A percentile compares a stretch with the other conserved stretches of the same genome.
Conservation (phyloP, 2,797 vertebrate genomes). For the Rhadinocentrus ornatus region DNA sequence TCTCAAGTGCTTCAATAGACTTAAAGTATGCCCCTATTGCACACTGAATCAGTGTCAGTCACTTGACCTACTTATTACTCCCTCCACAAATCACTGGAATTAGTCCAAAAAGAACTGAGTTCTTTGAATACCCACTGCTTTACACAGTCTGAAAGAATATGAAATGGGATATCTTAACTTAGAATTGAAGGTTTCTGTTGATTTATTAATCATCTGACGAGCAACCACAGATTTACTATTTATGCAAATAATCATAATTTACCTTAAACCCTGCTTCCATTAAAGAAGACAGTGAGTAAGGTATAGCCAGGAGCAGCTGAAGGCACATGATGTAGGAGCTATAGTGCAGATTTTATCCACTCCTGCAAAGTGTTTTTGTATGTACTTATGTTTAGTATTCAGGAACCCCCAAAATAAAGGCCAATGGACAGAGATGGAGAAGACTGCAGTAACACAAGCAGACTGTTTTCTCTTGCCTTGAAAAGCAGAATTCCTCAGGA, state of each 20-base stretch:
- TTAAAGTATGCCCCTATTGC: constrained; percentile 68
- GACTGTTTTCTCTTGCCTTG: constrained; percentile 61
- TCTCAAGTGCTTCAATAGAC: constrained; percentile 65
- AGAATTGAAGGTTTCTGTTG: constrained; percentile 3
- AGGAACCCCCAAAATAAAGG: constrained; percentile 24
- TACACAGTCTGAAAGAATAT: constrained; percentile 24
- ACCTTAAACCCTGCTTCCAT: constrained; percentile 45
- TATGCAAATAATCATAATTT: constrained; percentile 56
- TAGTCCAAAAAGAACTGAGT: constrained; percentile 24
- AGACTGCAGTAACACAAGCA: constrained; percentile 53
- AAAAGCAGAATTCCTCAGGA: constrained; percentile 60
- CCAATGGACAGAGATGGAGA: constrained; percentile 29
- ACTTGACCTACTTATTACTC: constrained; percentile 78
- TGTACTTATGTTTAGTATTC: constrained; percentile 30
- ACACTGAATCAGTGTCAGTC: constrained; percentile 64
- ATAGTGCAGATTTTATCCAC: constrained; percentile 57
- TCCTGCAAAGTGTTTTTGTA: constrained; percentile 11
- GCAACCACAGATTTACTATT: constrained; percentile 15
- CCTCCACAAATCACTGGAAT: constrained; percentile 57
- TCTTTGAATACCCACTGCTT: constrained; percentile 23
- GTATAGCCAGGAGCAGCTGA: constrained; percentile 50
- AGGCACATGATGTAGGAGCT: constrained; percentile 57
- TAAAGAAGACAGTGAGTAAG: constrained; percentile 35
- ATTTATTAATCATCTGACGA: constrained; percentile 38
- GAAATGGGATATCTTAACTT: constrained; percentile 6